Evolutionary conservation across 2,113 vertebrate genomes (phyloP).

Genomic region (Halichoeres trimaculatus): DNA sequence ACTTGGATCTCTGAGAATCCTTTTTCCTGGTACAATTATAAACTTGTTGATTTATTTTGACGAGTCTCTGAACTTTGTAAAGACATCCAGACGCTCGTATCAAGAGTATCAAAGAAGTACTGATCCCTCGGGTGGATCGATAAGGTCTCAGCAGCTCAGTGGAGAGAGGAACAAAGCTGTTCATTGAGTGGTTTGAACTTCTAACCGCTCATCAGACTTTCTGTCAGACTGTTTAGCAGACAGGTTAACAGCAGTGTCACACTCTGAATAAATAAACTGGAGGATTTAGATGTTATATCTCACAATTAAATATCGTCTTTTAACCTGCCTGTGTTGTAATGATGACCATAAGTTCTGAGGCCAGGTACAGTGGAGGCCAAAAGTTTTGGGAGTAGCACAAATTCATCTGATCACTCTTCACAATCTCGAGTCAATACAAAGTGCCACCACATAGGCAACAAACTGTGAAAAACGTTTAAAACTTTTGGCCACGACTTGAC

Average conservation of each 20-base stretch:
- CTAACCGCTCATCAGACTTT: not conserved
- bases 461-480: too few species aligned
- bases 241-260: not conserved
- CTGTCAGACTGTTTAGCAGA: not conserved
- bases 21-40: not conserved
- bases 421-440: too few species aligned
- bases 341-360: too few species aligned
- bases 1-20: not conserved
- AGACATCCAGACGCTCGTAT: not conserved
- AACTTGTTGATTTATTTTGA: not conserved
- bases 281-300: not conserved
- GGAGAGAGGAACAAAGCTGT: not conserved
- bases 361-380: too few species aligned
- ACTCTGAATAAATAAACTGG: not conserved
- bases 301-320: too few species aligned
- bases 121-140: not conserved
- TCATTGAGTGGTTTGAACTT: not conserved
- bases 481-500: too few species aligned
- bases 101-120: slow-evolving; percentile 3
- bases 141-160: not conserved
- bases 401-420: too few species aligned
- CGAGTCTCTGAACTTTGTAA: slow-evolving; percentile 3
- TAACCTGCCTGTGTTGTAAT: too few species aligned
- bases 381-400: too few species aligned
- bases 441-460: too few species aligned